Evolutionary conservation across 35 echinoderm and acorn worm genomes (phyloP).

Genomic region (Diadema setosum): DNA sequence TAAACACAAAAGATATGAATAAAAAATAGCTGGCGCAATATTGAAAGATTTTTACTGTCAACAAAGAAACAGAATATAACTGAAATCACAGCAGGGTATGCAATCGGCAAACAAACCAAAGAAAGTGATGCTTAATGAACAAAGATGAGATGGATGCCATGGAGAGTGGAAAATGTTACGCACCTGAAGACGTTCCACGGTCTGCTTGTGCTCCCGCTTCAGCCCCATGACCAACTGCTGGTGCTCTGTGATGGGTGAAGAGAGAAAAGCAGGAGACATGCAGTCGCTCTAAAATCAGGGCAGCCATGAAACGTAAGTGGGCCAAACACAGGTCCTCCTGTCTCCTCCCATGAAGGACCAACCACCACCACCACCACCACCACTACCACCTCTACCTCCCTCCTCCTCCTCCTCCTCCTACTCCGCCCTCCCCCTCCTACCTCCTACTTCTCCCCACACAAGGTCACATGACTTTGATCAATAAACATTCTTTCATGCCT

Average conservation of each 20-base stretch:
- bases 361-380: background rate
- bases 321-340: background rate
- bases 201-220: conserved; percentile 58
- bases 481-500: no score
- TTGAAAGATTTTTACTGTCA: no score
- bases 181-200: conserved; percentile 60
- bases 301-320: background rate
- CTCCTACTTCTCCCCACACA: background rate
- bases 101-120: no score
- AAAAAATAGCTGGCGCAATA: no score
- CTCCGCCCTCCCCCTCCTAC: background rate
- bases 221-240: conserved; percentile 81
- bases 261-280: background rate
- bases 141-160: no score
- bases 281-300: background rate
- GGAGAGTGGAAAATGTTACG: no score
- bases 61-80: no score
- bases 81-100: no score
- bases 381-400: background rate
- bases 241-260: conserved; percentile 62
- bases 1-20: no score
- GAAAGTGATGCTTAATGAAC: no score
- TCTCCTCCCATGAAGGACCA: no score
- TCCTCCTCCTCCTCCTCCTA: background rate
- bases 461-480: no score